Conservation (phyloP, 2,888 invertebrate genomes). For the Nymphalis c-album region DNA sequence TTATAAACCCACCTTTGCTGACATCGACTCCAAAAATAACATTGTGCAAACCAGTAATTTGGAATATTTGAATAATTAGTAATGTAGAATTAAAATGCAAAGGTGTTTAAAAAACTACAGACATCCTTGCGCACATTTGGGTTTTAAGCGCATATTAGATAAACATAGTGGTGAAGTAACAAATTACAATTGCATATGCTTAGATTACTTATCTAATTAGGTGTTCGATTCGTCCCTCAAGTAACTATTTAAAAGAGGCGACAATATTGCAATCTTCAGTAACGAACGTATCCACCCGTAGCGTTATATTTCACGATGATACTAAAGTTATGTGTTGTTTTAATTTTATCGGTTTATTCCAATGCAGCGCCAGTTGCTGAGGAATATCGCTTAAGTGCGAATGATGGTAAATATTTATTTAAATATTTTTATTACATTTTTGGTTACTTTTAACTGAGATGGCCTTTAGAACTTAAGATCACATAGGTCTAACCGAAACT, state of each 20-base stretch:
- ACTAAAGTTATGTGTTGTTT: conserved; percentile 9
- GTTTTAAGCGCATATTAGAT: conserved; percentile 19
- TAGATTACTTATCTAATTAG: conserved; percentile 68
- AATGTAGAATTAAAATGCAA: background rate
- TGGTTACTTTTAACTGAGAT: too few relatives aligned
- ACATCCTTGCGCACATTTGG: conserved; percentile 22
- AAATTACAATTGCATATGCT: conserved; percentile 43
- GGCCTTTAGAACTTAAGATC: too few relatives aligned
- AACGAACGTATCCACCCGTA: conserved; percentile 39
- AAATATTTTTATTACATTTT: too few relatives aligned
- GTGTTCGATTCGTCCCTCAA: conserved; percentile 51
- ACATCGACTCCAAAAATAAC: too few relatives aligned
- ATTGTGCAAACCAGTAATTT: too few relatives aligned
- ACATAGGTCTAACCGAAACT: too few relatives aligned
- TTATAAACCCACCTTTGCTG: too few relatives aligned
- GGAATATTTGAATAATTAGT: too few relatives aligned
- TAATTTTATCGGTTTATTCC: conserved; percentile 34
- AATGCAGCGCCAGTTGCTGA: conserved; percentile 35
- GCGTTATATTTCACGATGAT: conserved; percentile 19
- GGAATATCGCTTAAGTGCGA: conserved; percentile 8
- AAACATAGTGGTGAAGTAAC: conserved; percentile 30
- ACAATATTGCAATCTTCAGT: conserved; percentile 32
- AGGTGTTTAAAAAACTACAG: background rate
- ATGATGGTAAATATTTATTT: conserved; percentile 14
- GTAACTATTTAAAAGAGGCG: conserved; percentile 42